A percentile compares a stretch with the other conserved stretches of the same genome.
These are phyloP conservation scores for Poecilia velifera DNA, from an alignment of 2,797 vertebrate species.

Conservation along the genomic window DNA sequence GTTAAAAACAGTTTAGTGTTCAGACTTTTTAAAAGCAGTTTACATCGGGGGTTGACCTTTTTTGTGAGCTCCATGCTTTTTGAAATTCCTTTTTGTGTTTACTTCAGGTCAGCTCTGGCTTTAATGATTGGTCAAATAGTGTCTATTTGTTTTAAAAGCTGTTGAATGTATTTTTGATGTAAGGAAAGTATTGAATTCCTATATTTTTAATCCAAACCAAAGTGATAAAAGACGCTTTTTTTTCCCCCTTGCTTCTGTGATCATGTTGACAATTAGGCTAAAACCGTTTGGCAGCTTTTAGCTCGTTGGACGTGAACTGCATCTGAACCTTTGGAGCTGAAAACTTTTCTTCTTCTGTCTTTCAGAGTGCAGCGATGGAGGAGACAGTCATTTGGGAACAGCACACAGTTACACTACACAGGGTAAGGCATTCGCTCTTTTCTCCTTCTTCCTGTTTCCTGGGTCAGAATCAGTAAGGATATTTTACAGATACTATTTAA, in stretches of 20 bases:
- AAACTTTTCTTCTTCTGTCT: conserved; percentile 40
- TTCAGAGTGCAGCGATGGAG: conserved; percentile 96
- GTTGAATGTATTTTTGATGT: neutral
- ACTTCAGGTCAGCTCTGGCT: conserved; percentile 8
- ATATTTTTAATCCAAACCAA: neutral
- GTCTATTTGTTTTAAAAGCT: neutral
- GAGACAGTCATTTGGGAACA: conserved; percentile 99
- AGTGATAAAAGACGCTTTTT: neutral
- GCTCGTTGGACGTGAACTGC: conserved; percentile 3
- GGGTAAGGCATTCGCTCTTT: conserved; percentile 84
- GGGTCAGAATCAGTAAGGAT: conserved; percentile 17
- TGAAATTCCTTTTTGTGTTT: conserved; percentile 3
- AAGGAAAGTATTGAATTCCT: neutral
- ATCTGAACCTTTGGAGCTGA: conserved; percentile 18
- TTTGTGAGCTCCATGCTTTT: conserved; percentile 6
- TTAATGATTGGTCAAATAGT: neutral
- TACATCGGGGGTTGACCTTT: neutral
- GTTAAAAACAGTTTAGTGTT: too few species aligned
- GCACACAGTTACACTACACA: conserved; percentile 98
- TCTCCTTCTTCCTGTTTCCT: conserved; percentile 11
- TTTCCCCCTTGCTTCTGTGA: neutral
- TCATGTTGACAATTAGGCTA: conserved; percentile 7
- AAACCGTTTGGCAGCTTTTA: neutral
- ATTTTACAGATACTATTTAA: neutral
- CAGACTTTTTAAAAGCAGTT: neutral